Evolutionary conservation across 2,888 invertebrate species (phyloP).

Genomic region (Flexamia atlantica): DNA sequence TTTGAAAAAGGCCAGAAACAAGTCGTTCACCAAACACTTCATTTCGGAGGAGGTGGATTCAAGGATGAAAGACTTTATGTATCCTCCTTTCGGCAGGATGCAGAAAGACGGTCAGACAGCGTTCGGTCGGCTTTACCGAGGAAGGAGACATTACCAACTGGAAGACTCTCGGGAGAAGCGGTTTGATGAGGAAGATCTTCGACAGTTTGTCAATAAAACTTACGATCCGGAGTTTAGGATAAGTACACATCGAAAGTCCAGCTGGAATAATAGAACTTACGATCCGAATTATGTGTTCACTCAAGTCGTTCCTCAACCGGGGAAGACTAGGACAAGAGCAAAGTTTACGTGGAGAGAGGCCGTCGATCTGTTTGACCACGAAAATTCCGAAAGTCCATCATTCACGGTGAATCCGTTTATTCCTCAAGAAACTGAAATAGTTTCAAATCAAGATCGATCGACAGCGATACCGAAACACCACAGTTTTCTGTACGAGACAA

Average conservation of each 20-base stretch:
- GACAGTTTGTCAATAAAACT: slow-evolving; percentile 11
- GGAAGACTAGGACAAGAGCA: not conserved
- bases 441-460: not conserved
- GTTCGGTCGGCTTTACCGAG: slow-evolving; percentile 19
- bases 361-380: not conserved
- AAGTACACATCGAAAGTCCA: slow-evolving; percentile 23
- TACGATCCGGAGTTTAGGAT: slow-evolving; percentile 31
- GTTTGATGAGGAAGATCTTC: slow-evolving; percentile 1
- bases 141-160: slow-evolving; percentile 33
- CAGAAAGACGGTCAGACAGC: slow-evolving; percentile 24
- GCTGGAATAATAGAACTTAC: slow-evolving; percentile 32
- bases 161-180: slow-evolving; percentile 17
- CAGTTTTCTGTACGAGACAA: not conserved
- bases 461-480: not conserved
- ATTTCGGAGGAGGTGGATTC: not conserved
- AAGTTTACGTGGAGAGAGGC: not conserved
- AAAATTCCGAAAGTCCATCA: not conserved
- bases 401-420: not conserved
- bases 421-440: not conserved
- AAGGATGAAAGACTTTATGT: not conserved
- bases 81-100: slow-evolving; percentile 23
- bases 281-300: slow-evolving; percentile 47
- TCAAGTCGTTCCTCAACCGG: not conserved
- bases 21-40: not conserved
- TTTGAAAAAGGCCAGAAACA: slow-evolving; percentile 25